phyloP scores from a whole-genome alignment of 2,113 vertebrate genomes.

The Oryzias celebensis region DNA sequence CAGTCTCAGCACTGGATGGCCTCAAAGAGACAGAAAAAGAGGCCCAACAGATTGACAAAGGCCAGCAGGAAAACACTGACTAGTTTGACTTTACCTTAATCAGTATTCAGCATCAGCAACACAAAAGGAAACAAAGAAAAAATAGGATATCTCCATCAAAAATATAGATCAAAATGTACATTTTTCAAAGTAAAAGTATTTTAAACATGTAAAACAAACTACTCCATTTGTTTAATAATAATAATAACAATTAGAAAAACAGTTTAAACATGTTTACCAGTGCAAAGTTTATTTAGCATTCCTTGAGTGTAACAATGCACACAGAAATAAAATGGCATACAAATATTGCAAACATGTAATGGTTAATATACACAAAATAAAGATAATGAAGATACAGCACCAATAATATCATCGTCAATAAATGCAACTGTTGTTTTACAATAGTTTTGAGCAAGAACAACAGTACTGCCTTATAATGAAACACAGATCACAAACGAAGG shows the following conservation, averaged over 20 bases:
- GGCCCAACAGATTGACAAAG: constrained; percentile 40
- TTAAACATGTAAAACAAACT: neutral
- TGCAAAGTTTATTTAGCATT: constrained; percentile 24
- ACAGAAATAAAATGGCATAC: neutral
- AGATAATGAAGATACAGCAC: neutral
- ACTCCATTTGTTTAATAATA: neutral
- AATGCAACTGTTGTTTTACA: neutral
- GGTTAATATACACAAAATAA: neutral
- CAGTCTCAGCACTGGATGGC: constrained; percentile 26
- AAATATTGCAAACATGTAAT: neutral
- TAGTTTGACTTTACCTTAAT: constrained; percentile 41
- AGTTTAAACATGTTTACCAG: neutral
- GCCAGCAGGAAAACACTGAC: constrained; percentile 34
- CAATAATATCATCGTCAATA: neutral
- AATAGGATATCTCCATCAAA: neutral
- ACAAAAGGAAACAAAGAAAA: neutral
- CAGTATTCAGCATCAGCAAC: constrained; percentile 44
- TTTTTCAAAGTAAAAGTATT: neutral
- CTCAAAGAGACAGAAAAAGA: constrained; percentile 20
- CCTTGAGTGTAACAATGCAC: neutral
- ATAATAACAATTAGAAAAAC: neutral
- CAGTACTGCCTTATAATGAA: neutral
- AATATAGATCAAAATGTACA: neutral
- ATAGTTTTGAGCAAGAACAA: neutral
- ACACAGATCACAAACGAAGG: too few relatives aligned